phyloP scores from a whole-genome alignment of 2,113 vertebrate species.

The Gobio gobio region DNA sequence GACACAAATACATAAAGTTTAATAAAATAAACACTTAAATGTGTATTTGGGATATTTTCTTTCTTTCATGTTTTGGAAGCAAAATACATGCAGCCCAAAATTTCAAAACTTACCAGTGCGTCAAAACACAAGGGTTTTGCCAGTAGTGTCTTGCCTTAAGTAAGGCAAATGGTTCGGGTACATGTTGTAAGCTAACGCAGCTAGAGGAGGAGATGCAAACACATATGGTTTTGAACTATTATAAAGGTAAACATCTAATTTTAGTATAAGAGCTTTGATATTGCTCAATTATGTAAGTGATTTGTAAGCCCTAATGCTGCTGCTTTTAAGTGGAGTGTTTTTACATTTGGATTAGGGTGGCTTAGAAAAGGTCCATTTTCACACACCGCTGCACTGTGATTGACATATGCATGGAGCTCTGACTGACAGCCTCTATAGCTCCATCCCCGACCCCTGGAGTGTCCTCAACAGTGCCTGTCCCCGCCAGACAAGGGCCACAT shows the following conservation, averaged over 20 bases:
- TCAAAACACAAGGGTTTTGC: too few species aligned
- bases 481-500: conserved; percentile 62
- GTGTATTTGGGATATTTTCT: too few species aligned
- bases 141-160: too few species aligned
- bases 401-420: conserved; percentile 70
- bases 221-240: not conserved
- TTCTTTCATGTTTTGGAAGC: too few species aligned
- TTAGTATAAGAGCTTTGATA: conserved; percentile 7
- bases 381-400: conserved; percentile 56
- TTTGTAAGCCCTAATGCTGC: conserved; percentile 40
- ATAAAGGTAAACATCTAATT: not conserved
- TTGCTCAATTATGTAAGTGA: conserved; percentile 31
- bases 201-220: not conserved
- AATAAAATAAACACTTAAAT: too few species aligned
- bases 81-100: too few species aligned
- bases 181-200: not conserved
- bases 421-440: conserved; percentile 74
- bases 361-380: conserved; percentile 28
- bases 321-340: conserved; percentile 22
- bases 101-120: too few species aligned
- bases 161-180: not conserved
- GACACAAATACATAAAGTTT: too few species aligned
- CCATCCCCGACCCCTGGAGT: conserved; percentile 60
- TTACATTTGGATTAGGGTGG: conserved; percentile 46
- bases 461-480: conserved; percentile 62